Conservation (phyloP, 2,113 vertebrate species). For the Chamaea fasciata region DNA sequence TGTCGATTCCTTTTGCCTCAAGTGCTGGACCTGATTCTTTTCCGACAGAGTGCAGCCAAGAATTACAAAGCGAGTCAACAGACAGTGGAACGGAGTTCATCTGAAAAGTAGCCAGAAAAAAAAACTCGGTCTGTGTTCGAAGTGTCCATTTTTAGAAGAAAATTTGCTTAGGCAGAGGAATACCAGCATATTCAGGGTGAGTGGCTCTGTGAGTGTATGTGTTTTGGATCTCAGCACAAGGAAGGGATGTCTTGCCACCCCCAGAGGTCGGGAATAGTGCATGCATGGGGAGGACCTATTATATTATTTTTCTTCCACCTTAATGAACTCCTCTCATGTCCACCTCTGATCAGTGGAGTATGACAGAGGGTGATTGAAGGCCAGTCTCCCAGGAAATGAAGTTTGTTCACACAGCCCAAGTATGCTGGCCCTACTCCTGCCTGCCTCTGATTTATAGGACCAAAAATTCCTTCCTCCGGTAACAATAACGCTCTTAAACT, state of each 20-base stretch:
- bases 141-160: slow-evolving; percentile 49
- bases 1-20: background rate
- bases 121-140: background rate
- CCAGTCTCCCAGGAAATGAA: slow-evolving; percentile 77
- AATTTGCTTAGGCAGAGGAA: slow-evolving; percentile 44
- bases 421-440: slow-evolving; percentile 69
- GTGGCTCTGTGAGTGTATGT: slow-evolving; percentile 13
- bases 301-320: slow-evolving; percentile 74
- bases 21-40: slow-evolving; percentile 36
- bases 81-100: slow-evolving; percentile 40
- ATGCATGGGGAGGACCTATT: slow-evolving; percentile 66
- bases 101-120: slow-evolving; percentile 32
- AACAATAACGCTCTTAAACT: slow-evolving; percentile 74
- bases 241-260: slow-evolving; percentile 45
- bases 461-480: slow-evolving; percentile 66
- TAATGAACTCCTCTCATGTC: slow-evolving; percentile 78
- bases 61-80: slow-evolving; percentile 46
- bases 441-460: slow-evolving; percentile 72
- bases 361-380: slow-evolving; percentile 76
- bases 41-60: slow-evolving; percentile 48
- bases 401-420: slow-evolving; percentile 75
- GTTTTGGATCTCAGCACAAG: slow-evolving; percentile 49
- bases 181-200: slow-evolving; percentile 28
- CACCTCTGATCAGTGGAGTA: slow-evolving; percentile 77
- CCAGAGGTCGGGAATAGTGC: slow-evolving; percentile 68